Percentiles rank a stretch among this genome's conserved stretches.
Conservation (phyloP, 2,113 vertebrate genomes). For the Ibidorhyncha struthersii region DNA sequence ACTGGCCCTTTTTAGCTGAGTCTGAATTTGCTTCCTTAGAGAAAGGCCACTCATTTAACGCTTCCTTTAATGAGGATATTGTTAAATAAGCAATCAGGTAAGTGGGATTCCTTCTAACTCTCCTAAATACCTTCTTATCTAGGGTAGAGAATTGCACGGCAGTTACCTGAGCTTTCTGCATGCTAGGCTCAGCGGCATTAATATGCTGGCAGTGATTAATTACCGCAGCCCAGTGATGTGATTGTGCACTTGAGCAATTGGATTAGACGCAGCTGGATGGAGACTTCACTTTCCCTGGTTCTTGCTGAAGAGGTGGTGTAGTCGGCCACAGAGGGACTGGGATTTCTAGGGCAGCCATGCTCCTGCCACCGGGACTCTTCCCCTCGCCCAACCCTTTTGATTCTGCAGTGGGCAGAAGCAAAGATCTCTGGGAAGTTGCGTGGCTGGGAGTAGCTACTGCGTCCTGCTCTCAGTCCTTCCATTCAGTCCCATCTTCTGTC, state of each 20-base stretch:
- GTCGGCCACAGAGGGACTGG: background rate
- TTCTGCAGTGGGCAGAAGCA: background rate
- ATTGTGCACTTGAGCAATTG: conserved; percentile 50
- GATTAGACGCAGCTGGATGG: conserved; percentile 20
- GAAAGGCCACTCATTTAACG: background rate
- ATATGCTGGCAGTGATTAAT: conserved; percentile 48
- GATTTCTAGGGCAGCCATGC: background rate
- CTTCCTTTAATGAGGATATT: background rate
- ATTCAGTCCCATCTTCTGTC: background rate
- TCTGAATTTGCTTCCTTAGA: background rate
- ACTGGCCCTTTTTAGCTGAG: background rate
- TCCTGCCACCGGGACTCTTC: background rate
- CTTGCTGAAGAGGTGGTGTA: background rate
- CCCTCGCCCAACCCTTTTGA: background rate
- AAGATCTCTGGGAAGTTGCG: rapidly evolving
- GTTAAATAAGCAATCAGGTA: conserved; percentile 19
- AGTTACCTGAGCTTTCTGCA: background rate
- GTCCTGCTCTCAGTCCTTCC: background rate
- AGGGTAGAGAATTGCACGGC: background rate
- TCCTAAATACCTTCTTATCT: background rate
- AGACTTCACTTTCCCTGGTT: conserved; percentile 8
- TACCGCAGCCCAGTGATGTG: conserved; percentile 7
- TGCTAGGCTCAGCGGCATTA: background rate
- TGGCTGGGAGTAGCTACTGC: background rate
- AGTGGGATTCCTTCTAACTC: background rate